Evolutionary conservation across 2,888 invertebrate species (phyloP).

Genomic region (Tubiluchus corallicola): DNA sequence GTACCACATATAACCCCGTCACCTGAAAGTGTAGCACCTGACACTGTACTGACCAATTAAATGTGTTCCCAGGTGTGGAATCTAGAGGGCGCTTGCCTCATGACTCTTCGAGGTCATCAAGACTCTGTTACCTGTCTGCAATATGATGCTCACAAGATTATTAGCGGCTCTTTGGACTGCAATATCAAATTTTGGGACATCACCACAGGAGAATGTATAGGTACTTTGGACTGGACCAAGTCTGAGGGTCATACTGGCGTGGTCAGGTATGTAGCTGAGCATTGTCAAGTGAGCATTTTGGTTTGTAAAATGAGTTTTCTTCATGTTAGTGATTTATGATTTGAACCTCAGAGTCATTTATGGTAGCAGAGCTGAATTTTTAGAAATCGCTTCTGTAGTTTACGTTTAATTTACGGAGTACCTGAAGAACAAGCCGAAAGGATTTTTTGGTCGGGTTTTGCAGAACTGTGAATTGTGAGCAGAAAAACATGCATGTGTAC

Average conservation of each 20-base stretch:
- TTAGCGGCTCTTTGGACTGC: constrained; percentile 34
- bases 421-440: no score
- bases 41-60: no score
- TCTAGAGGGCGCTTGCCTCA: constrained; percentile 28
- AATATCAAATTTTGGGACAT: constrained; percentile 35
- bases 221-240: constrained; percentile 36
- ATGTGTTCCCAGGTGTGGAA: constrained; percentile 34
- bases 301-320: constrained; percentile 7
- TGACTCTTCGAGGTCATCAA: constrained; percentile 32
- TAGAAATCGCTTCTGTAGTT: neutral
- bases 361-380: no score
- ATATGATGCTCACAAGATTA: constrained; percentile 30
- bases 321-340: constrained; percentile 4
- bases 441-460: no score
- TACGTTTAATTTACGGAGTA: no score
- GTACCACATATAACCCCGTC: no score
- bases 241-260: constrained; percentile 37
- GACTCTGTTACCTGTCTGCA: constrained; percentile 35
- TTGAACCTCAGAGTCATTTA: neutral
- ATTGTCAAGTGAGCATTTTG: no score
- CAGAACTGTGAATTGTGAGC: no score
- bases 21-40: neutral
- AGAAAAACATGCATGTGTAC: no score
- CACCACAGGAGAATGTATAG: constrained; percentile 28
- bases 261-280: constrained; percentile 28